Evolutionary conservation across 1,140 invertebrate species (phyloP), one percentile per base, ranked within the genome.

Genomic region (Lepidurus apus): DNA sequence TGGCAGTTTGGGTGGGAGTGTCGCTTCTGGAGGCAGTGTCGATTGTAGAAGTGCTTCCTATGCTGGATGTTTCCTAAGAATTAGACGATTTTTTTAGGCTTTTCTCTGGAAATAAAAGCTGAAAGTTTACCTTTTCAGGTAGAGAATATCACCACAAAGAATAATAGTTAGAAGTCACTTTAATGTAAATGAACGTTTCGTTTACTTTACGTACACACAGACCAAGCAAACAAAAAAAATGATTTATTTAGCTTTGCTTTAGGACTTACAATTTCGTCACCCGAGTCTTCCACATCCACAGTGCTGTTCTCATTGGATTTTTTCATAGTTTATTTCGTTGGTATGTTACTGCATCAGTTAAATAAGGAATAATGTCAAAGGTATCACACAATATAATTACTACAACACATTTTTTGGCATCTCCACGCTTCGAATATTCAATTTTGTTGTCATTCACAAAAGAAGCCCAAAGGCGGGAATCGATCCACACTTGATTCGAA

Each of bases 11-110:
- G 42, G 92, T 95, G 6, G 95, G 94, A 43, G 94, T 96, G 81
- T 93, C 94, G 86, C 94, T 95, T 42, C 93, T 88, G 13, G 94
- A 94, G 79, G 93, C 93, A 82, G 91, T 92, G 79, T 93, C 93
- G 13, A 92, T 93, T 42, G 92, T 93, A 1, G 91, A 93, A 80
- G 92, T 92, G 85, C 93, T 95, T 53, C 92, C 93, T 78, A 95
- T 90, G 84, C 93, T 94, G 26, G 91, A 93, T 53, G 92, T 93
- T 83, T 93, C 91, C 81, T 86, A 85, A 85, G 85, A 75, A 45
- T 34, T 34, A 34, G 34, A 34, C 4, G 34, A 34, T 4, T 34
- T 34, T 3, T 34, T 3, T 34, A 34, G 34, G 34, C 3, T 34
- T 34, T 34, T 34, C 34, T 34, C 4, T 34, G 34, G 34, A 34